These are phyloP conservation scores for Pharmacophagus antenor DNA, from an alignment of 2,888 invertebrate species.

Conservation along the genomic window DNA sequence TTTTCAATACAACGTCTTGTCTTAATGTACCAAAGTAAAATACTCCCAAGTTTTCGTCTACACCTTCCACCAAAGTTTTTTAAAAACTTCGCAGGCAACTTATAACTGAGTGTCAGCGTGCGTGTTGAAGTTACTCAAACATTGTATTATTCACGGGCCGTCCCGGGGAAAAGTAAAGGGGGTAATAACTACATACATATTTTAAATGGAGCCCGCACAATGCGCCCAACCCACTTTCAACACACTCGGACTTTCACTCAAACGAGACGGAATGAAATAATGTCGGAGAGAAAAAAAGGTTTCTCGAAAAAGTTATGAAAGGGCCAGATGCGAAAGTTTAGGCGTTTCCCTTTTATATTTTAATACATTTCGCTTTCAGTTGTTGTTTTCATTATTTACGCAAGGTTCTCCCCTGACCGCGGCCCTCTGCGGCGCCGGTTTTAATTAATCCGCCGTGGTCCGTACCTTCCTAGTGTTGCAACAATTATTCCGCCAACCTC, in stretches of 20 bases:
- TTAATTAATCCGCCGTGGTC: slow-evolving; percentile 74
- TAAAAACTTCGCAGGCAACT: slow-evolving; percentile 39
- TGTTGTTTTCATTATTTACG: slow-evolving; percentile 72
- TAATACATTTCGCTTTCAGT: slow-evolving; percentile 57
- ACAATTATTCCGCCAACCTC: slow-evolving; percentile 75
- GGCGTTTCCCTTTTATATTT: slow-evolving; percentile 62
- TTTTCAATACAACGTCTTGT: too few species aligned
- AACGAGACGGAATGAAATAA: slow-evolving; percentile 77
- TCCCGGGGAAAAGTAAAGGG: slow-evolving; percentile 26
- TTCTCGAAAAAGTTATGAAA: slow-evolving; percentile 73
- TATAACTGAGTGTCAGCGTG: slow-evolving; percentile 35
- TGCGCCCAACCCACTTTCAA: slow-evolving; percentile 57
- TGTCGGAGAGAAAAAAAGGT: slow-evolving; percentile 69
- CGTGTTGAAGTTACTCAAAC: slow-evolving; percentile 43
- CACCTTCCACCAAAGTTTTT: slow-evolving; percentile 35
- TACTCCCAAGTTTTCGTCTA: neutral
- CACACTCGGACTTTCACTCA: slow-evolving; percentile 72
- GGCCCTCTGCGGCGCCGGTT: slow-evolving; percentile 62
- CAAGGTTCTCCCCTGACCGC: slow-evolving; percentile 71
- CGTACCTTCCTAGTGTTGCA: slow-evolving; percentile 74
- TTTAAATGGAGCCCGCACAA: slow-evolving; percentile 67
- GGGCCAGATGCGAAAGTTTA: slow-evolving; percentile 68
- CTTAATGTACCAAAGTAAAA: too few species aligned
- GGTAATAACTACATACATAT: slow-evolving; percentile 66
- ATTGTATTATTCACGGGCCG: slow-evolving; percentile 48